Percentiles rank a stretch among this genome's conserved stretches.
Conservation (phyloP, 2,113 vertebrate species). For the Melanerpes aurifrons region DNA sequence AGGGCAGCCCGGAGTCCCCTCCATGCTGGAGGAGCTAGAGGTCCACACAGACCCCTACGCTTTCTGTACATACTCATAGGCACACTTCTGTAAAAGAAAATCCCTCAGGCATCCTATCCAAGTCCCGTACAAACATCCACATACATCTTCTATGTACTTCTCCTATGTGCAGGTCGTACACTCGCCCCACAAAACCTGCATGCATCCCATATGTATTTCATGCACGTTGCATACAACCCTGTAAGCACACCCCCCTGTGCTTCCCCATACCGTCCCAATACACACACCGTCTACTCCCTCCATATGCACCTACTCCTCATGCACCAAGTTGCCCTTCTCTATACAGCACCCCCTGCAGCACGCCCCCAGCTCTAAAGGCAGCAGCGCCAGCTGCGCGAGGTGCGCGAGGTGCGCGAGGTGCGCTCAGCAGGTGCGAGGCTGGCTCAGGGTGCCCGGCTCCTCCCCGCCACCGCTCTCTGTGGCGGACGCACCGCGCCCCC, state of each 20-base stretch:
- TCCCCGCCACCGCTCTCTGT: fast-evolving
- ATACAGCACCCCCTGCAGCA: too few relatives aligned
- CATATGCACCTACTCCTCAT: fast-evolving
- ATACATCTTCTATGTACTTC: neutral
- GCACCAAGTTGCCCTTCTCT: too few relatives aligned
- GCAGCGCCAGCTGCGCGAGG: neutral
- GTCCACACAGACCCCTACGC: fast-evolving
- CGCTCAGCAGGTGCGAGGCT: neutral
- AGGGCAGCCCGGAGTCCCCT: neutral
- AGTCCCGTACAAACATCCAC: neutral
- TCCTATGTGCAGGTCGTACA: fast-evolving
- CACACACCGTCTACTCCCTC: neutral
- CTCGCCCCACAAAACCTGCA: neutral
- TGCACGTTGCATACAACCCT: neutral
- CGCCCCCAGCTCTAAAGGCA: neutral
- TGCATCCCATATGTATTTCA: neutral
- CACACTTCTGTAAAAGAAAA: neutral
- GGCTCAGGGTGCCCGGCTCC: neutral
- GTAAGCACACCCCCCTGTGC: neutral
- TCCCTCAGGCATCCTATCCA: neutral
- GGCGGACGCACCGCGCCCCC: fast-evolving
- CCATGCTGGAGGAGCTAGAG: neutral
- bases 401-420: fast-evolving
- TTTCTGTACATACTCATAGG: fast-evolving
- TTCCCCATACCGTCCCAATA: neutral